These are phyloP conservation scores for Craterocephalus amniculus DNA, from an alignment of 2,797 vertebrate genomes.

Conservation along the genomic window DNA sequence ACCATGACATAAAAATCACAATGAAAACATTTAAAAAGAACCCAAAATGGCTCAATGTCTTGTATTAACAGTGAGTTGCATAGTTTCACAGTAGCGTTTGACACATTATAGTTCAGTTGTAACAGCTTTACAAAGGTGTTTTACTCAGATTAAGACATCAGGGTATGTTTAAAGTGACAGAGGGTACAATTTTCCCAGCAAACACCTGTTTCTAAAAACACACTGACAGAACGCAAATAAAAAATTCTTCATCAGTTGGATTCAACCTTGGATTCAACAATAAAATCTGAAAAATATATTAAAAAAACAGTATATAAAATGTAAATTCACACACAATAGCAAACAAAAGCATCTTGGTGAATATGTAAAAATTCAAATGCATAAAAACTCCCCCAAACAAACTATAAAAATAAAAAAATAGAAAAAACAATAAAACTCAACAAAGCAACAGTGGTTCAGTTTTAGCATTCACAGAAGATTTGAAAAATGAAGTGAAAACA, in stretches of 20 bases:
- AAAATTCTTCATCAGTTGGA: constrained; percentile 3
- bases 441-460: constrained; percentile 42
- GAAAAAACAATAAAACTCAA: not conserved
- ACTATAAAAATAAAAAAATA: not conserved
- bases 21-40: not conserved
- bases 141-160: constrained; percentile 31
- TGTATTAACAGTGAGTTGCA: constrained; percentile 66
- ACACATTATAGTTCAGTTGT: constrained; percentile 34
- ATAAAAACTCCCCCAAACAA: not conserved
- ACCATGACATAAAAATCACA: not conserved
- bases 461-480: constrained; percentile 40
- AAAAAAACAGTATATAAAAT: constrained; percentile 14
- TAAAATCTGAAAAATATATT: not conserved
- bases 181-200: constrained; percentile 35
- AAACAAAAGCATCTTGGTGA: constrained; percentile 10
- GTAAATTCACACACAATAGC: not conserved
- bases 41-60: constrained; percentile 38
- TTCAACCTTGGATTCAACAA: constrained; percentile 13
- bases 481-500: constrained; percentile 8
- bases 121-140: constrained; percentile 40
- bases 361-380: constrained; percentile 18
- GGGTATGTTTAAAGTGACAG: constrained; percentile 31
- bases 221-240: constrained; percentile 11
- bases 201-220: constrained; percentile 11
- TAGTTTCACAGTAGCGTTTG: constrained; percentile 60